phyloP scores from a whole-genome alignment of 2,888 invertebrate species.

The Deilephila elpenor region DNA sequence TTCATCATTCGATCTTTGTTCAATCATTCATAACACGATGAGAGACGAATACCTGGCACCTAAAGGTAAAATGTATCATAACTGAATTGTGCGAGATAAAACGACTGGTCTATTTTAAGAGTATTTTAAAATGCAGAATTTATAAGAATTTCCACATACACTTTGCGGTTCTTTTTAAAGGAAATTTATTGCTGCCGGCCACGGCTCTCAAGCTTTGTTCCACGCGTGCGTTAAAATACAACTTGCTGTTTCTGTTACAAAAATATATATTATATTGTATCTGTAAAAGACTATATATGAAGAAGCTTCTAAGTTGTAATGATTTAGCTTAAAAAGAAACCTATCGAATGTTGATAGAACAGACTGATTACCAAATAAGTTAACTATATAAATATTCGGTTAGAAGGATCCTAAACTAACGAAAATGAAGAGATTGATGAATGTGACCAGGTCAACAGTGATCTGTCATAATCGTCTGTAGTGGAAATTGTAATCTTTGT shows the following conservation, averaged over 20 bases:
- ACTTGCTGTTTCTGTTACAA: background rate
- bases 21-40: background rate
- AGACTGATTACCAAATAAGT: too few relatives aligned
- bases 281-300: too few relatives aligned
- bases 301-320: too few relatives aligned
- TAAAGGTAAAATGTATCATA: background rate
- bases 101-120: background rate
- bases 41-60: background rate
- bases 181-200: slow-evolving; percentile 4
- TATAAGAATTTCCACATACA: background rate
- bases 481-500: too few relatives aligned
- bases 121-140: background rate
- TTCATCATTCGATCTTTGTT: background rate
- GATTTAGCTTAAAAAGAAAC: too few relatives aligned
- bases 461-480: too few relatives aligned
- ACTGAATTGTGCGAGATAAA: background rate
- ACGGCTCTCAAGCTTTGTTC: background rate
- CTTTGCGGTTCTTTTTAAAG: background rate
- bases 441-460: too few relatives aligned
- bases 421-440: too few relatives aligned
- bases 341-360: too few relatives aligned
- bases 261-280: too few relatives aligned
- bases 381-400: too few relatives aligned
- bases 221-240: background rate
- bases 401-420: too few relatives aligned